Evolutionary conservation across 2,113 vertebrate species (phyloP).

Genomic region (Macaca mulatta): DNA sequence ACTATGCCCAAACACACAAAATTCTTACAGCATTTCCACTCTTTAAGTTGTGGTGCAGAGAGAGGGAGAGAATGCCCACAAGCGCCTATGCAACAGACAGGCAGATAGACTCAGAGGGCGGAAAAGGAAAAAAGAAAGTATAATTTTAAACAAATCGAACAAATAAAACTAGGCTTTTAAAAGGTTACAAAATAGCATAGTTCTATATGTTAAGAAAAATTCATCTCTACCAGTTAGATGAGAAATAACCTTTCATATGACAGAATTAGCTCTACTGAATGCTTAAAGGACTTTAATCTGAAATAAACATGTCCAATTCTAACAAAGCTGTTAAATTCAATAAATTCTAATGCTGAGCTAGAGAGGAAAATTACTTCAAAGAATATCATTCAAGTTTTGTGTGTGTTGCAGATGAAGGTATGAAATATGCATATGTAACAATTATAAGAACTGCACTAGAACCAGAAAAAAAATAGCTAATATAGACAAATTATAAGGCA

Average conservation of each 20-base stretch:
- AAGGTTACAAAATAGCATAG: slow-evolving; percentile 40
- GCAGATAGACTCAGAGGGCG: not conserved
- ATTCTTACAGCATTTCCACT: not conserved
- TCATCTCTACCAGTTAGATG: slow-evolving; percentile 11
- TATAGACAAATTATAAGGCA: slow-evolving; percentile 26
- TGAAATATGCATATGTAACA: slow-evolving; percentile 39
- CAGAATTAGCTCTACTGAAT: slow-evolving; percentile 12
- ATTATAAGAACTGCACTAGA: slow-evolving; percentile 52
- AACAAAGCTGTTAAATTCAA: slow-evolving; percentile 31
- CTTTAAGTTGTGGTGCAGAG: not conserved
- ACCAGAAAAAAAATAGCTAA: slow-evolving; percentile 45
- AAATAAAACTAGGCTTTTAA: not conserved
- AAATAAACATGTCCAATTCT: slow-evolving; percentile 34
- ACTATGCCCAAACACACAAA: not conserved
- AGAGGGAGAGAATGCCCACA: not conserved
- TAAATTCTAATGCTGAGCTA: slow-evolving; percentile 37
- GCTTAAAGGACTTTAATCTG: not conserved
- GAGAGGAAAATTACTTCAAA: slow-evolving; percentile 52
- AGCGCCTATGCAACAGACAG: not conserved
- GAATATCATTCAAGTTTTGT: not conserved
- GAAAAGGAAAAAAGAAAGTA: not conserved
- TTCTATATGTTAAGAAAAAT: slow-evolving; percentile 15
- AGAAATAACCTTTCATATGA: slow-evolving; percentile 42
- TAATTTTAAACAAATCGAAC: slow-evolving; percentile 42
- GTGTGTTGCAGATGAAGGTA: not conserved